Evolutionary conservation across 2,797 vertebrate genomes (phyloP), one percentile per base, ranked within the genome.

Genomic region (Apogon hyalosoma): DNA sequence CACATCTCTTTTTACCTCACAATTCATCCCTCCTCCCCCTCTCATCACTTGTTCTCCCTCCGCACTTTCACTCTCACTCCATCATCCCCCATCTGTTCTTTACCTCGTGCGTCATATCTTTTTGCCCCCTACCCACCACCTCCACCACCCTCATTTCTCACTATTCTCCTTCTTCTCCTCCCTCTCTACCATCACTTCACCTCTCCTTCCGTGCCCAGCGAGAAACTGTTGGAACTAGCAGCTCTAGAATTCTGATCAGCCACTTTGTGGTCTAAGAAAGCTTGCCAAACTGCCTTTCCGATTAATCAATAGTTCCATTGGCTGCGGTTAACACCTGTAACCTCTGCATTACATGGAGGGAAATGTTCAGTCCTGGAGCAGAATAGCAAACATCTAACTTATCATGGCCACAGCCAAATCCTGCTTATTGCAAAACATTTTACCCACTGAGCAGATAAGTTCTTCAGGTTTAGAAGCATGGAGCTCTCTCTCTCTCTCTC

Each of bases 271-370:
- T 73, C 67, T 66, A 74, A 82, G 85, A 82, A 90, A 72, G 77
- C 89, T 88, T 13, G 85, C 82, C 80, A 83, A 88, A 91, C 82
- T 81, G 80, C 75, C 85, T 75, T 89, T 89, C 79, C 63, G 55
- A 85, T 91, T 90, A 91, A 94, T 92, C 92, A 93, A 93, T 92
- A 87, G 66, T 73, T 87, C 87, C 78, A 87, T 83, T 86, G 92
- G 88, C 82, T 87, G 79, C 42, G 72, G 85, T 92, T 92, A 90
- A 91, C 87, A 92, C 85, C 87, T 90, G 83, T 90, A 89, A 90
- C 84, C 87, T 77, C 84, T 68, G 75, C 75, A 85, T 90, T 90
- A 88, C 80, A 88, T 88, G 73, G 78, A 82, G 65, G 83, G 86
- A 89, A 88, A 90, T 87, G 76, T 76, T 82, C 87, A 67, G 75